phyloP scores from a whole-genome alignment of 2,888 invertebrate species.

The Drosophila mimica region DNA sequence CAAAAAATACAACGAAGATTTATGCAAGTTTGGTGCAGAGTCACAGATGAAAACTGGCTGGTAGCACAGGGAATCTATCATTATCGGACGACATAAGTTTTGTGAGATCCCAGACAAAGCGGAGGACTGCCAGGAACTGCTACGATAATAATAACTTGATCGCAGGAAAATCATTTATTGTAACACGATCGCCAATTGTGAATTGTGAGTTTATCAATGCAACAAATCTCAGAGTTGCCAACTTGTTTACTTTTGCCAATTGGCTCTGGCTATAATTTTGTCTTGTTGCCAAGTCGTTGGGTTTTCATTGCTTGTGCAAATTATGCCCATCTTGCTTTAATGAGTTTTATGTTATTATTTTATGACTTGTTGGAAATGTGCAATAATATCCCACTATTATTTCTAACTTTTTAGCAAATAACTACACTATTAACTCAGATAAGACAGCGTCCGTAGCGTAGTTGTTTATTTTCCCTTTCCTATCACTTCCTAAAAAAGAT shows the following conservation, averaged over 20 bases:
- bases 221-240: constrained; percentile 32
- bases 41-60: constrained; percentile 30
- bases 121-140: constrained; percentile 35
- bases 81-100: constrained; percentile 67
- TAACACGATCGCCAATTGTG: constrained; percentile 71
- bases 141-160: constrained; percentile 75
- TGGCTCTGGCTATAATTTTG: constrained; percentile 5
- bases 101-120: constrained; percentile 39
- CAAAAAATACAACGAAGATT: constrained; percentile 60
- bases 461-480: not conserved
- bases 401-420: constrained; percentile 8
- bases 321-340: constrained; percentile 13
- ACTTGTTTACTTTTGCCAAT: constrained; percentile 28
- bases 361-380: constrained; percentile 38
- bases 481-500: not conserved
- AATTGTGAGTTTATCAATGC: constrained; percentile 43
- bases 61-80: constrained; percentile 73
- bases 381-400: constrained; percentile 12
- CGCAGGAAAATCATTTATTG: constrained; percentile 75
- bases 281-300: constrained; percentile 33
- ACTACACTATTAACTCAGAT: constrained; percentile 23
- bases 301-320: constrained; percentile 19
- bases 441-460: not conserved
- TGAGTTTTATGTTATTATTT: constrained; percentile 39
- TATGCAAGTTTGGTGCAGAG: constrained; percentile 63